A percentile compares a stretch with the other conserved stretches of the same genome.
These are phyloP conservation scores for Brachyalestes nurse DNA, from an alignment of 2,797 vertebrate genomes.

Conservation along the genomic window DNA sequence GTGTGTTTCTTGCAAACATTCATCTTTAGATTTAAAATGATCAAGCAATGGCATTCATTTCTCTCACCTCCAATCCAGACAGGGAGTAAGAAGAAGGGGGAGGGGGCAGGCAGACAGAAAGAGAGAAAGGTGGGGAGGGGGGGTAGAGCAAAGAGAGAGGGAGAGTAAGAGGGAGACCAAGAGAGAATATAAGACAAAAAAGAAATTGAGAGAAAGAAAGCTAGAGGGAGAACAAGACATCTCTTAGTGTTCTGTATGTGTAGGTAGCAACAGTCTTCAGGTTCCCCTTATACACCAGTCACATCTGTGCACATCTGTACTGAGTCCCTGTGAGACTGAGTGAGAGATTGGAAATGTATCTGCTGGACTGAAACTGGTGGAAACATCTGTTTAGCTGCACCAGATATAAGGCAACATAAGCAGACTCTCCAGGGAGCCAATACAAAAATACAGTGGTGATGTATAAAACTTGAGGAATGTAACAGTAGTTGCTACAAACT, in stretches of 20 bases:
- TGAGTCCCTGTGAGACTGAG: conserved; percentile 8
- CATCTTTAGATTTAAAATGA: conserved; percentile 3
- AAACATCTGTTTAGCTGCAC: conserved; percentile 29
- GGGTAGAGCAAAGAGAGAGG: neutral
- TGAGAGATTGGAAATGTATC: conserved; percentile 12
- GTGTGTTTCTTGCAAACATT: neutral
- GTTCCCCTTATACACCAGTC: neutral
- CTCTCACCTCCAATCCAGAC: neutral
- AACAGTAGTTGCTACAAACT: conserved; percentile 3
- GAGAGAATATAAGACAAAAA: neutral
- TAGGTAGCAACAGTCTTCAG: neutral
- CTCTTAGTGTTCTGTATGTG: neutral
- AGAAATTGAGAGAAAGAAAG: neutral
- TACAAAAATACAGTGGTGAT: neutral
- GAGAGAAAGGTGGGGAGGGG: too few species aligned
- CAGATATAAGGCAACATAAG: conserved; percentile 14
- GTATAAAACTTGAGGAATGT: conserved; percentile 13
- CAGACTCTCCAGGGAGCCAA: neutral
- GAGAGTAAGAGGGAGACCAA: neutral
- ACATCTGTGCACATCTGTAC: neutral
- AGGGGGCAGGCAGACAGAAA: neutral
- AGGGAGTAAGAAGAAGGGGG: neutral
- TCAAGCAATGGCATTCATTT: neutral
- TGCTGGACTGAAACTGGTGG: conserved; percentile 32
- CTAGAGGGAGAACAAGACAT: conserved; percentile 7